Evolutionary conservation across 2,113 vertebrate species (phyloP).

Genomic region (Rhodinocichla rosea): DNA sequence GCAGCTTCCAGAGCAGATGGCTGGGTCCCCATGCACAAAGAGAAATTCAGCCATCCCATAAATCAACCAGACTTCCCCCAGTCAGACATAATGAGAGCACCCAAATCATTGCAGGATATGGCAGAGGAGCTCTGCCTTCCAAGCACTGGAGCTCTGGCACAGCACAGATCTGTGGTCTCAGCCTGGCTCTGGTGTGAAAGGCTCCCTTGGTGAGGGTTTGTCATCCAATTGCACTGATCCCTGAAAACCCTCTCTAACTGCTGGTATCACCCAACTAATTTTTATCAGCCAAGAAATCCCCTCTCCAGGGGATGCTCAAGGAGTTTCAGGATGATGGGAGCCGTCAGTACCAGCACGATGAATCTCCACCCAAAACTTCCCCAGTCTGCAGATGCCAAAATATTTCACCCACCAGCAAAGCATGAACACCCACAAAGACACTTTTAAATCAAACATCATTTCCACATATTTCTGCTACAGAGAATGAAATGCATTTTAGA

Average conservation of each 20-base stretch:
- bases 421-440: background rate
- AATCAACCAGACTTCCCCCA: background rate
- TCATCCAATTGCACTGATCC: background rate
- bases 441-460: background rate
- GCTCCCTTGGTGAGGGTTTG: background rate
- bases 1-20: background rate
- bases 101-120: background rate
- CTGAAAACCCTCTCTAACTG: background rate
- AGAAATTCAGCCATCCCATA: background rate
- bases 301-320: background rate
- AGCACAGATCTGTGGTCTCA: background rate
- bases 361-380: background rate
- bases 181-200: background rate
- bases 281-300: background rate
- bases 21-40: background rate
- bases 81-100: background rate
- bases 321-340: accelerated
- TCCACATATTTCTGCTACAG: background rate
- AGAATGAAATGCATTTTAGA: background rate
- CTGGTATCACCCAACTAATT: background rate
- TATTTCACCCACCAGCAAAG: background rate
- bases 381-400: background rate
- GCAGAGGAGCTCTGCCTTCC: background rate
- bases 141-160: background rate
- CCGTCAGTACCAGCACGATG: background rate